Conservation (phyloP, 2,797 vertebrate species). For the Sebastes taczanowskii region DNA sequence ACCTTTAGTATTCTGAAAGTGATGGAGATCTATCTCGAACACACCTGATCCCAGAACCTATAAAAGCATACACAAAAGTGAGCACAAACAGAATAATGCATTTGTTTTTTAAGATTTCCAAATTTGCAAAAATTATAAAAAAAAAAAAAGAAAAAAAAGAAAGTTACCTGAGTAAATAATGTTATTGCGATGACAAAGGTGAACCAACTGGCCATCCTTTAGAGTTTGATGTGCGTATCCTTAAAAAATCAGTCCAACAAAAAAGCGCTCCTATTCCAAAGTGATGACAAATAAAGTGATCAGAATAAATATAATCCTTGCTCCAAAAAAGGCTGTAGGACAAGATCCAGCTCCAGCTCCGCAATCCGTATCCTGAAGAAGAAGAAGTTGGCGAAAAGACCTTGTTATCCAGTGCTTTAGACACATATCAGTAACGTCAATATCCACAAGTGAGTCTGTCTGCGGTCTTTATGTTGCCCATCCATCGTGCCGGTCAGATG, state of each 20-base stretch:
- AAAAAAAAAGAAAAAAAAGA: not conserved
- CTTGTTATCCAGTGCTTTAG: constrained; percentile 79
- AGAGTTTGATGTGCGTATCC: constrained; percentile 80
- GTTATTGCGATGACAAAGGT: constrained; percentile 83
- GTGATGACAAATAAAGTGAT: constrained; percentile 45
- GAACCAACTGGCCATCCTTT: constrained; percentile 88
- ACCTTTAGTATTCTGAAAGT: constrained; percentile 92
- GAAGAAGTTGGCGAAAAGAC: constrained; percentile 56
- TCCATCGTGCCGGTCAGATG: constrained; percentile 77
- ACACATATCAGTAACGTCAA: constrained; percentile 81
- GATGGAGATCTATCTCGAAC: constrained; percentile 96
- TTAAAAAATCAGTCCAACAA: constrained; percentile 71
- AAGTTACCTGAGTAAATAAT: constrained; percentile 86
- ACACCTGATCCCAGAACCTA: constrained; percentile 92
- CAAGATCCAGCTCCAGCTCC: constrained; percentile 77
- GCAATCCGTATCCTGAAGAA: constrained; percentile 73
- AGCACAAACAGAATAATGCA: constrained; percentile 29
- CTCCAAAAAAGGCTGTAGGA: constrained; percentile 59
- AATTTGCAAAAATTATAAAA: not conserved
- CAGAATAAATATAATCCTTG: constrained; percentile 82
- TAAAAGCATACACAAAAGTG: constrained; percentile 43
- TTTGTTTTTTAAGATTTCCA: not conserved
- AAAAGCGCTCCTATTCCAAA: constrained; percentile 77
- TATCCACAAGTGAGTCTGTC: constrained; percentile 85
- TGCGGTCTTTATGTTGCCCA: constrained; percentile 80